Percentiles rank a stretch among this genome's conserved stretches.
These are phyloP conservation scores for Alethe diademata DNA, from an alignment of 2,113 vertebrate genomes.

Conservation along the genomic window DNA sequence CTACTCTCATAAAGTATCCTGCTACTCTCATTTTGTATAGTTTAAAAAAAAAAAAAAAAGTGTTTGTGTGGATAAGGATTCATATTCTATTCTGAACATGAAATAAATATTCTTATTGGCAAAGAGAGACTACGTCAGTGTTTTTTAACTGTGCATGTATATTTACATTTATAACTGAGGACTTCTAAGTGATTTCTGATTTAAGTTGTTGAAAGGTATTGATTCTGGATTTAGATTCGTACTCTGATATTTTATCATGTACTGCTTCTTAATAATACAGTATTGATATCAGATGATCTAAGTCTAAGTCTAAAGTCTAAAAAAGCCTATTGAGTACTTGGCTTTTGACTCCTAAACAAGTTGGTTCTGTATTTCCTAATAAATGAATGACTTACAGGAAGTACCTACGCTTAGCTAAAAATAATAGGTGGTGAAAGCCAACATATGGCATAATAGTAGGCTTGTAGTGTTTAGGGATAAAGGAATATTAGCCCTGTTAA, in stretches of 20 bases:
- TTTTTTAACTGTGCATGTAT: fast-evolving
- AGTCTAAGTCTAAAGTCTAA: background rate
- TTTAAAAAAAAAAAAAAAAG: background rate
- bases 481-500: background rate
- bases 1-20: background rate
- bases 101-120: background rate
- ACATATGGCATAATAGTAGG: background rate
- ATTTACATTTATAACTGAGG: background rate
- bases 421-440: background rate
- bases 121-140: background rate
- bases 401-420: background rate
- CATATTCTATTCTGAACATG: background rate
- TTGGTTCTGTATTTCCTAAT: background rate
- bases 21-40: background rate
- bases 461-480: background rate
- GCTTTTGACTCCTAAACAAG: background rate
- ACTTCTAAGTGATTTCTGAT: background rate
- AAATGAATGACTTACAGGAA: background rate
- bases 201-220: background rate
- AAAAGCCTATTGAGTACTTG: background rate
- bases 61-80: background rate
- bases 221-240: background rate
- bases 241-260: background rate
- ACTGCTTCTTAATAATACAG: background rate
- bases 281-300: background rate